Percentiles rank a stretch among this genome's conserved stretches.
Conservation (phyloP, 2,797 vertebrate genomes). For the Nannoperca australis region DNA sequence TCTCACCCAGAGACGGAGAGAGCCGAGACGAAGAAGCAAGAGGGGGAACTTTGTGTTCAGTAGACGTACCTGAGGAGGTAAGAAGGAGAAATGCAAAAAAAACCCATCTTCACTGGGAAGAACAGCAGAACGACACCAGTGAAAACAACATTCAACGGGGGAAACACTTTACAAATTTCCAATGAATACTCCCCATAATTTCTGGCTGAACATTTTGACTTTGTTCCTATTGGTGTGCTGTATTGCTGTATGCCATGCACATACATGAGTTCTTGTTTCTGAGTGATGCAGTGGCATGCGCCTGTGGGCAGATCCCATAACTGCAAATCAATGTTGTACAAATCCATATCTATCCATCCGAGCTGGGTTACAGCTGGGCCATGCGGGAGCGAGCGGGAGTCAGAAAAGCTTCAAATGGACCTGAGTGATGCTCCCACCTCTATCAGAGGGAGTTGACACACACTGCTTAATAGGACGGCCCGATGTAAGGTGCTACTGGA, state of each 20-base stretch:
- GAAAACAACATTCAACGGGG: background rate
- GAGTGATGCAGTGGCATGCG: background rate
- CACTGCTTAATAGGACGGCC: conserved; percentile 23
- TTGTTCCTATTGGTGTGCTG: background rate
- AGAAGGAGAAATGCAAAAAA: background rate
- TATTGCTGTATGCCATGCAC: conserved; percentile 12
- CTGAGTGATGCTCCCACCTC: conserved; percentile 16
- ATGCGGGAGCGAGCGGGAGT: conserved; percentile 7
- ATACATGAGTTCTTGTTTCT: conserved; percentile 5
- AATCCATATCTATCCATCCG: conserved; percentile 60
- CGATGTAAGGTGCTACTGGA: conserved; percentile 14
- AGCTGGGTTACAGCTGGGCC: conserved; percentile 27
- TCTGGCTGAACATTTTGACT: conserved; percentile 6
- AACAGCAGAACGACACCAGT: background rate
- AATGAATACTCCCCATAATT: background rate
- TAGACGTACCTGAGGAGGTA: background rate
- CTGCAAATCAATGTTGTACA: conserved; percentile 56
- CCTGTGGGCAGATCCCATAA: conserved; percentile 39
- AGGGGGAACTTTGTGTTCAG: conserved; percentile 14
- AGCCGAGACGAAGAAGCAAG: background rate
- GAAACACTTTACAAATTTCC: background rate
- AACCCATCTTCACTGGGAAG: background rate
- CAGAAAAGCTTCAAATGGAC: conserved; percentile 30
- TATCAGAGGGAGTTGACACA: conserved; percentile 1
- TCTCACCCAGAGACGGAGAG: conserved; percentile 10